Evolutionary conservation across 2,797 vertebrate species (phyloP).

Genomic region (Tragelaphus eurycerus): DNA sequence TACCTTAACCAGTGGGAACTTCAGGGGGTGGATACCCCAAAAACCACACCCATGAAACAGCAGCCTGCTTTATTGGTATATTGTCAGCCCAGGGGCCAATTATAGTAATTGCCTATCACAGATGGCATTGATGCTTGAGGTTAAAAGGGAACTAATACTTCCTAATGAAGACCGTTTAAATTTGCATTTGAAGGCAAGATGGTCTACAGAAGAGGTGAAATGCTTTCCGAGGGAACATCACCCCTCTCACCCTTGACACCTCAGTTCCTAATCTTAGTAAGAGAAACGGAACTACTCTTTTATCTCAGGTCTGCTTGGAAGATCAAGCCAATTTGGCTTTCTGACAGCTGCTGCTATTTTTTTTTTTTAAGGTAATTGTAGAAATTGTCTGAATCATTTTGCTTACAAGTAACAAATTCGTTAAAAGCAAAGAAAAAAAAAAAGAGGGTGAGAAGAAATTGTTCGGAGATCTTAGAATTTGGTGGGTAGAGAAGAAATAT

Average conservation of each 20-base stretch:
- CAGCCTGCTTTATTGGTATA: neutral
- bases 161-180: slow-evolving; percentile 56
- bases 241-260: neutral
- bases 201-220: neutral
- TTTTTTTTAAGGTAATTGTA: neutral
- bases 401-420: neutral
- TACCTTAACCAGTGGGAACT: slow-evolving; percentile 68
- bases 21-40: slow-evolving; percentile 27
- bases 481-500: neutral
- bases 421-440: neutral
- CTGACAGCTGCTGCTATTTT: neutral
- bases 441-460: neutral
- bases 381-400: slow-evolving; percentile 19
- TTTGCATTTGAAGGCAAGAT: slow-evolving; percentile 61
- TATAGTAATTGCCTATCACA: slow-evolving; percentile 56
- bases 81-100: slow-evolving; percentile 24
- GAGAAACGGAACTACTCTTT: slow-evolving; percentile 62
- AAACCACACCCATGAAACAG: slow-evolving; percentile 54
- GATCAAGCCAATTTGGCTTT: slow-evolving; percentile 8
- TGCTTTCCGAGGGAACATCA: neutral
- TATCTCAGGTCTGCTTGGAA: slow-evolving; percentile 47
- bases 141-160: slow-evolving; percentile 75
- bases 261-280: slow-evolving; percentile 65
- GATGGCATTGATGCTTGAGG: slow-evolving; percentile 63
- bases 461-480: neutral